These are phyloP conservation scores for Alligator sinensis DNA, from an alignment of 2,113 vertebrate genomes.

Conservation along the genomic window DNA sequence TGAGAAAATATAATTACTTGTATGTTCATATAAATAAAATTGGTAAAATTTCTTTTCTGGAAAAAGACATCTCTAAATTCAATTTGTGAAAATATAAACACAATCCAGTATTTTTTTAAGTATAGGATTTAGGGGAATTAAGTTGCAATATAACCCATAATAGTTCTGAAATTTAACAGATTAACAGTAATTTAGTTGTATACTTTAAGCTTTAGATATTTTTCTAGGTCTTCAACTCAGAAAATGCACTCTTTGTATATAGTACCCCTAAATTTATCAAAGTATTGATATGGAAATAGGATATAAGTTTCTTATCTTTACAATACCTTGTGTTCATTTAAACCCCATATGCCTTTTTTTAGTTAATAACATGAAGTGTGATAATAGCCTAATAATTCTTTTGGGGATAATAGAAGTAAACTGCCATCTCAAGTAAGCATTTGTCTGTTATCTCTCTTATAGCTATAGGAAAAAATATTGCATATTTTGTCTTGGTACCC, in stretches of 20 bases:
- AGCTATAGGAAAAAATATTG: background rate
- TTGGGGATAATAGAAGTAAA: background rate
- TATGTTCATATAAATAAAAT: background rate
- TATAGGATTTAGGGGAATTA: background rate
- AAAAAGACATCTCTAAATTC: background rate
- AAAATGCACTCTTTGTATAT: background rate
- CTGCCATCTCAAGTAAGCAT: background rate
- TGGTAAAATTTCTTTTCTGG: background rate
- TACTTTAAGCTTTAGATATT: background rate
- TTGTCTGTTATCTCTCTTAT: background rate
- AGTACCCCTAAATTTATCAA: background rate
- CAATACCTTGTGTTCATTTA: background rate
- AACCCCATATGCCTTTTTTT: no score
- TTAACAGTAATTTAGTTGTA: background rate
- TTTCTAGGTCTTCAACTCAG: background rate
- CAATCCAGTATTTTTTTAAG: background rate
- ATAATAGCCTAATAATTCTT: background rate
- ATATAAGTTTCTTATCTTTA: background rate
- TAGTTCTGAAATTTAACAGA: background rate
- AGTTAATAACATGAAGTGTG: no score
- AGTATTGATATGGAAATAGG: background rate
- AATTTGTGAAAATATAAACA: background rate
- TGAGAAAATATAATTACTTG: conserved; percentile 73
- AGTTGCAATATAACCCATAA: background rate
- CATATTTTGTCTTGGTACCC: background rate